Base-by-base conservation (phyloP, 2,888 invertebrate genomes). In the Cerceris ruficornis region DNA sequence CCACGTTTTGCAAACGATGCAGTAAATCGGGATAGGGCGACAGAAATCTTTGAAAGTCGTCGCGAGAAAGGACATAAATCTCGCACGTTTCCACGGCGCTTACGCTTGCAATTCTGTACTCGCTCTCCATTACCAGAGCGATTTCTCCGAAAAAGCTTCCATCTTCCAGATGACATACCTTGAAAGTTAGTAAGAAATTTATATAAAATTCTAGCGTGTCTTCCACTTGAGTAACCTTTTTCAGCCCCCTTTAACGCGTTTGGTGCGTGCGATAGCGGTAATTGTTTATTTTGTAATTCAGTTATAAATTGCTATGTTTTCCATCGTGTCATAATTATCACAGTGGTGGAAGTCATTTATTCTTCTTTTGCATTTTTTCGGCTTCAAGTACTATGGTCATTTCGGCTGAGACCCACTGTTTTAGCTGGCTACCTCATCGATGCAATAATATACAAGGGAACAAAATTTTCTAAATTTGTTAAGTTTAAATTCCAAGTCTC, bases 121-220 rank as follows among this genome's bases (percentile, higher is more conserved):
- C 92, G 57, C 91, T 91, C 4, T 92, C 89, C 85, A 93, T 90
- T 9, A 94, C 86, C 55, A 93, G 77, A 0, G 93, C 90, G 50
- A 93, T 88, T 83, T 94, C 93, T 0, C 93, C 94, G 79, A 94
- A 94, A 81, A 93, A 90, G 4, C 91, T 89, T 8, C 93, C 93
- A 77, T 93, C 93, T 57, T 93, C 91, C 75, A 94, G 88, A 83
- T 93, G 93, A 70, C 93, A 93, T 5, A 93, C 86, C 93, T 93
- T 70, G n/a, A 14, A 46, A 49, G 1, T 54, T 54, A 11, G n/a
- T 54, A 11, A 54, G 1, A 46, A 46, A 6, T 46, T 28, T 46
- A 46, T 11, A 6, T 6, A 46, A 46, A 46, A 46, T 46, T 46
- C 2, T 4, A 11, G 5, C 11, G 8, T 46, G 11, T 6, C 1